Percentiles rank a stretch among this genome's conserved stretches.
phyloP scores from a whole-genome alignment of 2,888 invertebrate genomes.

The Xylota sylvarum region DNA sequence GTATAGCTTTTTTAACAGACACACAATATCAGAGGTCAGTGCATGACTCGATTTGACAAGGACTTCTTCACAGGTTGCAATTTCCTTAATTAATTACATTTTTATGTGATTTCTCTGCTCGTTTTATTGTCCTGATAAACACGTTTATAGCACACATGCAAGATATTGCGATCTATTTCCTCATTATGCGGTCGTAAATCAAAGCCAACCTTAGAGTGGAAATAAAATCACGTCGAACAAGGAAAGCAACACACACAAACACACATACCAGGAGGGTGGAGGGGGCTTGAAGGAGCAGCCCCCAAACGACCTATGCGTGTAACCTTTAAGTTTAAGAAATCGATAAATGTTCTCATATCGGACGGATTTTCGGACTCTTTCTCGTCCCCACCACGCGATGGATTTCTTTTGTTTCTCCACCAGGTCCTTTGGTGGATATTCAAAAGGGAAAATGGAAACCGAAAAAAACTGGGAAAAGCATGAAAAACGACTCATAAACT shows the following conservation, averaged over 20 bases:
- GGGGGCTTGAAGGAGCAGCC: background rate
- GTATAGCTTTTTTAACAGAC: slow-evolving; percentile 20
- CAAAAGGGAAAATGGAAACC: background rate
- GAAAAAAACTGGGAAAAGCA: slow-evolving; percentile 28
- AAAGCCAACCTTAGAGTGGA: slow-evolving; percentile 45
- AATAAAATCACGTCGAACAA: slow-evolving; percentile 36
- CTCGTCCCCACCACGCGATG: background rate
- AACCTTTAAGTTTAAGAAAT: slow-evolving; percentile 54
- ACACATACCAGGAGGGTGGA: background rate
- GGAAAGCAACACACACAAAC: background rate
- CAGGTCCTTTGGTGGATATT: background rate
- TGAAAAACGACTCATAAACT: slow-evolving; percentile 64
- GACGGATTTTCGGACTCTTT: slow-evolving; percentile 38
- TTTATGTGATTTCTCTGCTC: slow-evolving; percentile 46
- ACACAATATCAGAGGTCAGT: slow-evolving; percentile 60
- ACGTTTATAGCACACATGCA: slow-evolving; percentile 45
- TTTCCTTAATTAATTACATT: slow-evolving; percentile 58
- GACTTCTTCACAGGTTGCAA: slow-evolving; percentile 46
- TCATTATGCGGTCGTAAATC: slow-evolving; percentile 64
- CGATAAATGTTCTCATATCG: slow-evolving; percentile 52
- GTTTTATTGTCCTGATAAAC: slow-evolving; percentile 58
- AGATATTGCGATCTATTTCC: slow-evolving; percentile 52
- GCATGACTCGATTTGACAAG: slow-evolving; percentile 48
- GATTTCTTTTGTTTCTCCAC: slow-evolving; percentile 31
- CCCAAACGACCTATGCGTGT: slow-evolving; percentile 28